A percentile compares a stretch with the other conserved stretches of the same genome.
Evolutionary conservation across 2,888 invertebrate genomes (phyloP).

Genomic region (Tridacna gigas): DNA sequence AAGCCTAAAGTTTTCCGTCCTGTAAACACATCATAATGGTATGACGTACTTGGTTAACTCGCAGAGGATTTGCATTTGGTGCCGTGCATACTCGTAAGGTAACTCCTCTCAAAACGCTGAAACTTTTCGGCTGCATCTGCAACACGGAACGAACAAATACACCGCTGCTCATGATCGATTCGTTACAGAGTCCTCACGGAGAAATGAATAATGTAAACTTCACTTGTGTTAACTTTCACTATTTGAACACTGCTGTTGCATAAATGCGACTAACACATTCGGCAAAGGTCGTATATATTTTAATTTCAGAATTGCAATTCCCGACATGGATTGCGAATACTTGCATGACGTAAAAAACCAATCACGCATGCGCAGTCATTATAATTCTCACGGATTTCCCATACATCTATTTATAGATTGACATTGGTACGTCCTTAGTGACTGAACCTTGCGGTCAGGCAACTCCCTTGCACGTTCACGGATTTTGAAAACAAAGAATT

Average conservation of each 20-base stretch:
- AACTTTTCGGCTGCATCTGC: neutral
- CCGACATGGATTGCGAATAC: slow-evolving; percentile 8
- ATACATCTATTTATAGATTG: slow-evolving; percentile 14
- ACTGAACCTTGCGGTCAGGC: too few relatives aligned
- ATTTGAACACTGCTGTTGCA: neutral
- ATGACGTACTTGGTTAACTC: neutral
- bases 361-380: slow-evolving; percentile 8
- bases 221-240: neutral
- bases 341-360: neutral
- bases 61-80: neutral
- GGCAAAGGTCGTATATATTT: neutral
- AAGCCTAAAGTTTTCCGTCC: neutral
- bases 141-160: slow-evolving; percentile 4
- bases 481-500: neutral
- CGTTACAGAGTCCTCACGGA: too few relatives aligned
- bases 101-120: slow-evolving; percentile 10
- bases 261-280: neutral
- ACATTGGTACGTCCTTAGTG: slow-evolving; percentile 1
- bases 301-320: neutral
- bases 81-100: neutral
- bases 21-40: neutral
- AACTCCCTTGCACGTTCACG: neutral
- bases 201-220: too few relatives aligned
- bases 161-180: neutral
- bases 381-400: slow-evolving; percentile 20